Percentiles rank a stretch among this genome's conserved stretches.
Evolutionary conservation across 2,797 vertebrate genomes (phyloP).

Genomic region (Mus spretus): DNA sequence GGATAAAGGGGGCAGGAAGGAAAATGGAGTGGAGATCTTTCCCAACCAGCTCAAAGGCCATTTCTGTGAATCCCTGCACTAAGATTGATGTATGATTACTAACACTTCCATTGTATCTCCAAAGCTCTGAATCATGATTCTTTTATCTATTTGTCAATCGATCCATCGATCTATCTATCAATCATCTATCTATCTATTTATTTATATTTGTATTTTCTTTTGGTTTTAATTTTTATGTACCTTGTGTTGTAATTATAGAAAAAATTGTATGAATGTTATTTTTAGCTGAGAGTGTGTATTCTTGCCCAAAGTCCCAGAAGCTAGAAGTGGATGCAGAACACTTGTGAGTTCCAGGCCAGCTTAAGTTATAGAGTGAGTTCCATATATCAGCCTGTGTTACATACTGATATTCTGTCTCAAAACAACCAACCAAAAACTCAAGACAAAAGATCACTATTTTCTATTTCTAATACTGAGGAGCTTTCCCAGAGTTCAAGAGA

Average conservation of each 20-base stretch:
- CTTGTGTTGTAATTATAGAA: neutral
- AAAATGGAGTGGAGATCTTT: neutral
- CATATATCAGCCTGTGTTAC: neutral
- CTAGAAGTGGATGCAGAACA: neutral
- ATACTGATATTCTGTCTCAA: neutral
- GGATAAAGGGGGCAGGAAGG: neutral
- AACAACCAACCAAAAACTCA: neutral
- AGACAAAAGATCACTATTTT: neutral
- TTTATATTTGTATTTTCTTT: neutral
- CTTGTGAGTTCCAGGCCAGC: neutral
- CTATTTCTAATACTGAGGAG: neutral
- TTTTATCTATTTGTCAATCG: neutral
- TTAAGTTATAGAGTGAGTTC: neutral
- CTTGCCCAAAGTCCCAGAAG: neutral
- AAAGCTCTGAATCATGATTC: neutral
- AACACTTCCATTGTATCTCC: neutral
- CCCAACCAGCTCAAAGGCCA: neutral
- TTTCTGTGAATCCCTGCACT: neutral
- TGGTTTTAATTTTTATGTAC: neutral
- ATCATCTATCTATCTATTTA: too few relatives aligned
- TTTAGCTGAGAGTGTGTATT: neutral
- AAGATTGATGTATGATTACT: neutral
- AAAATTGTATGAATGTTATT: neutral
- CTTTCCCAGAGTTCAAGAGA: constrained; percentile 20
- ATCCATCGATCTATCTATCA: too few relatives aligned